Conservation (phyloP, 1,140 invertebrate genomes). For the Eufriesea mexicana region DNA sequence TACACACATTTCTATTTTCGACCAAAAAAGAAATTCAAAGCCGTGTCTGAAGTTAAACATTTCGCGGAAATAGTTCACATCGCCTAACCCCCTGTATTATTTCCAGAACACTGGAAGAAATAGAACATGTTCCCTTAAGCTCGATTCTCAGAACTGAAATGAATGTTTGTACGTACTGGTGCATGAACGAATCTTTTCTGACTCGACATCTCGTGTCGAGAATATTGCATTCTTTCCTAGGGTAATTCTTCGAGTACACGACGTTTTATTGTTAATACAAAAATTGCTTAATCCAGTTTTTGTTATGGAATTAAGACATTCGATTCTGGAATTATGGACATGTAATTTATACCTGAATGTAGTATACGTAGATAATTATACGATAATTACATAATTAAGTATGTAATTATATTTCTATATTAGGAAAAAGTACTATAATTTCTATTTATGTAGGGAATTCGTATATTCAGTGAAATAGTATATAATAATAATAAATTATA, state of each 20-base stretch:
- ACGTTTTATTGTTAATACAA: not conserved
- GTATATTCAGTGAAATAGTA: no score
- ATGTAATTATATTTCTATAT: no score
- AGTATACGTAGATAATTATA: no score
- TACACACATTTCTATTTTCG: conserved; percentile 13
- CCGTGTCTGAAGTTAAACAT: conserved; percentile 22
- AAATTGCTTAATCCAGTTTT: no score
- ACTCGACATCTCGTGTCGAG: no score
- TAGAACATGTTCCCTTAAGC: not conserved
- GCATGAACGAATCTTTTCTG: not conserved
- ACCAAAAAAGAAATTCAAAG: conserved; percentile 26
- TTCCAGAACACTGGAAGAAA: not conserved
- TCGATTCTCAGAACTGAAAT: not conserved
- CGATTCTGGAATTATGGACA: no score
- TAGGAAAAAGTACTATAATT: no score
- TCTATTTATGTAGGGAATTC: no score
- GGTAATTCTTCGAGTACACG: not conserved
- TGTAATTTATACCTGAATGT: no score
- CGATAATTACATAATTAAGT: no score
- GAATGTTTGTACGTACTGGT: not conserved
- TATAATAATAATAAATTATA: no score
- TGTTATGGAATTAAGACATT: no score
- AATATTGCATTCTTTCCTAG: not conserved
- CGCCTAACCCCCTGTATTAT: not conserved
- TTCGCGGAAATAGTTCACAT: not conserved